These are phyloP conservation scores for Danio kyathit DNA, from an alignment of 2,797 vertebrate species.

Conservation along the genomic window DNA sequence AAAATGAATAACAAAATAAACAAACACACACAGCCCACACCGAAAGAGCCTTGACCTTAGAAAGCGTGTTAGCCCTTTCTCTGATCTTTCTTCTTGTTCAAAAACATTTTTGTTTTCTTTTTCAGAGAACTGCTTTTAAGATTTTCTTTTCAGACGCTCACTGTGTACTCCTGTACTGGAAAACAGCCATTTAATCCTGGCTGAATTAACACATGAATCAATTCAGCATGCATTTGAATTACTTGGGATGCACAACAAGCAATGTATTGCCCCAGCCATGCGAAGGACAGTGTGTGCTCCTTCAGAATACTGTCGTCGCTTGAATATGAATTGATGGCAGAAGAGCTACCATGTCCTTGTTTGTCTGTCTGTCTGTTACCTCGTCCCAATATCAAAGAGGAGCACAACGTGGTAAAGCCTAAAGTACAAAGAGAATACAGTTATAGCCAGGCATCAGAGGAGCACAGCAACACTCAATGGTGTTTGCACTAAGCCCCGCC, in stretches of 20 bases:
- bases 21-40: background rate
- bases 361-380: constrained; percentile 18
- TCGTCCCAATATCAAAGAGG: background rate
- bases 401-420: constrained; percentile 18
- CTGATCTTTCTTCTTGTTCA: background rate
- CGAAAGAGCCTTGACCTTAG: constrained; percentile 23
- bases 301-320: background rate
- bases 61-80: constrained; percentile 10
- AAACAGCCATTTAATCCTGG: background rate
- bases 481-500: constrained; percentile 66
- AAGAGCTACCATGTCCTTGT: background rate
- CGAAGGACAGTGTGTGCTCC: constrained; percentile 18
- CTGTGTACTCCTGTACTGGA: background rate
- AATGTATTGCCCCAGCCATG: background rate
- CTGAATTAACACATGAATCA: background rate
- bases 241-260: constrained; percentile 7
- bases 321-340: constrained; percentile 32
- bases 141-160: background rate
- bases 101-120: background rate
- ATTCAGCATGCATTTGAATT: background rate
- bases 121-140: constrained; percentile 6
- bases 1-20: background rate
- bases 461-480: constrained; percentile 23
- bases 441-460: constrained; percentile 46
- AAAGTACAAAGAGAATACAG: constrained; percentile 36